Evolutionary conservation across 1,140 invertebrate species (phyloP).

Genomic region (Rhizoglyphus robini): DNA sequence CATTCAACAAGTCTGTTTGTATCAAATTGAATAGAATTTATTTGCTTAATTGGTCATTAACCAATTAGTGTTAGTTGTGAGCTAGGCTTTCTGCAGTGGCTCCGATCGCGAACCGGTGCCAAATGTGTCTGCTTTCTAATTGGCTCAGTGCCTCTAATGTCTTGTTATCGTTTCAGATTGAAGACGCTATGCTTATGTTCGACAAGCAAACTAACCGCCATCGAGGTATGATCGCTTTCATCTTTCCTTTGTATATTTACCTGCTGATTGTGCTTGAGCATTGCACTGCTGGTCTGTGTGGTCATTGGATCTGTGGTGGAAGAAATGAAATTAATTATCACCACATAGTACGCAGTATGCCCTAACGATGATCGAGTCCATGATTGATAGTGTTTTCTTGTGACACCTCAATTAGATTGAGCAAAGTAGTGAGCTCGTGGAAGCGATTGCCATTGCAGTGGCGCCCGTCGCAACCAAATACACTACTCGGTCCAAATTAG

Average conservation of each 20-base stretch:
- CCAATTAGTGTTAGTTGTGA: too few species aligned
- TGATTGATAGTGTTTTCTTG: not conserved
- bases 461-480: not conserved
- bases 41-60: too few species aligned
- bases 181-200: slow-evolving; percentile 99
- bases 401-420: slow-evolving; percentile 12
- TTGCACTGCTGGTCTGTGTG: too few species aligned
- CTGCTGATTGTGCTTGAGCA: not conserved
- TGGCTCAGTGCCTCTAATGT: not conserved
- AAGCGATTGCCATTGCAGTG: not conserved
- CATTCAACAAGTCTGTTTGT: too few species aligned
- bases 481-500: not conserved
- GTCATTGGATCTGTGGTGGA: too few species aligned
- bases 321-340: too few species aligned
- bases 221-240: slow-evolving; percentile 67
- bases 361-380: not conserved
- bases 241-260: not conserved
- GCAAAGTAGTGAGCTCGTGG: not conserved
- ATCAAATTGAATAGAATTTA: too few species aligned
- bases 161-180: slow-evolving; percentile 69
- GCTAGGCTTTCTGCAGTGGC: too few species aligned
- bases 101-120: too few species aligned
- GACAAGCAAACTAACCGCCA: slow-evolving; percentile 99
- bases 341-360: too few species aligned
- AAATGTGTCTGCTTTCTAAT: too few species aligned